Evolutionary conservation across 1,140 invertebrate genomes (phyloP), one percentile per base, ranked within the genome.

Genomic region (Oryctes rhinoceros): DNA sequence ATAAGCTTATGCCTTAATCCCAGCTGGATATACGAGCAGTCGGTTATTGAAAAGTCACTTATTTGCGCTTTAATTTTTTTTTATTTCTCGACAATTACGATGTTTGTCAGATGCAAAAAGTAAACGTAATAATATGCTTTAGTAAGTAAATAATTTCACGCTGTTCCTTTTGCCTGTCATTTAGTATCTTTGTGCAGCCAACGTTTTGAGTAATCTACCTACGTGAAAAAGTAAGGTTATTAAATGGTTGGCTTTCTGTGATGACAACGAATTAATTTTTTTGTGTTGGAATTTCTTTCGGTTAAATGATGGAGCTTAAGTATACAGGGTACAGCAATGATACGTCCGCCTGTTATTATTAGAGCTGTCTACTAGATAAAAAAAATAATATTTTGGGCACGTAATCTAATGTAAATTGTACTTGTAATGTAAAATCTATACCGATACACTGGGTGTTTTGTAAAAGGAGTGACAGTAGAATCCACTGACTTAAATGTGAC

Each of bases 101-200:
- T 59, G 18, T 6, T 59, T 59, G 53, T 59, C 53, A 59, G 53
- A 59, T 3, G 53, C 18, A 59, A 15, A 71, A 71, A 24, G 24
- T 37, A 71, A 35, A 10, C 24, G 35, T 71, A 67, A 67, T 67
- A 67, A 67, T 30, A 30, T 67, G 9, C 65, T 30, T 71, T 35
- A 13, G 4, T 37, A 71, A 71, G 65, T 11, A 71, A 71, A 24
- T 71, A 24, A 20, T 18, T 67, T 11, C 18, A 13, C 18, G 13
- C 35, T 71, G 3, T 37, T 35, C 65, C 11, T 15, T 71, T 71
- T 71, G 24, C 24, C 3, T 71, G 65, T 71, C 18, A 71, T 71
- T 71, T 71, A 59, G 18, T 59, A 6, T 18, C 15, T 59, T n/a
- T 59, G 53, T 59, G n/a, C 39, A 59, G n/a, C 53, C 65, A 71